These are phyloP conservation scores for Alligator mississippiensis DNA, from an alignment of 2,113 vertebrate genomes.

Conservation along the genomic window DNA sequence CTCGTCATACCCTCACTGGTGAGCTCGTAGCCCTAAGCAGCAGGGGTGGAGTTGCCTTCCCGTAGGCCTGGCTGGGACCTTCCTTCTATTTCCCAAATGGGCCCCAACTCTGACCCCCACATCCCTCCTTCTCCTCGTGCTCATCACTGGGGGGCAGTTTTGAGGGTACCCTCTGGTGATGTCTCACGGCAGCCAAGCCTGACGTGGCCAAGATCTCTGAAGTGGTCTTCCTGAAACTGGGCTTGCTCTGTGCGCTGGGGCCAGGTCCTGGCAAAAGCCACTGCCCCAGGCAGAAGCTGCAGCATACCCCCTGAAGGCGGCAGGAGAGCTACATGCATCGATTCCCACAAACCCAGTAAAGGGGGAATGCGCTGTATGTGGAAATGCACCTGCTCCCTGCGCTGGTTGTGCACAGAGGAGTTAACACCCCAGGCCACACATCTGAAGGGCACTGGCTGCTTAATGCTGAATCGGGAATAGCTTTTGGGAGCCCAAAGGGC, in stretches of 20 bases:
- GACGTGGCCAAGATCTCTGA: background rate
- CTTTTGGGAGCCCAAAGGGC: background rate
- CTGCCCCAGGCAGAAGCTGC: no score
- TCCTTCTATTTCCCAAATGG: background rate
- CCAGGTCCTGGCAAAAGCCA: background rate
- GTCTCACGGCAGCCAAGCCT: background rate
- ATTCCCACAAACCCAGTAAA: background rate
- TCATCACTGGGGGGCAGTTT: background rate
- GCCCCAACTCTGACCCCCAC: background rate
- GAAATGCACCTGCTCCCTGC: background rate
- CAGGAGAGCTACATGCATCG: background rate
- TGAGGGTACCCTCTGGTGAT: background rate
- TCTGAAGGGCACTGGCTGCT: background rate
- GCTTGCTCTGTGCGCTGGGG: background rate
- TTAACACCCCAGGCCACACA: background rate
- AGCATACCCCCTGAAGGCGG: background rate
- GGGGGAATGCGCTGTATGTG: background rate
- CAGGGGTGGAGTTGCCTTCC: no score
- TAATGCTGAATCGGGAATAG: background rate
- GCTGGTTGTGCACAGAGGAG: background rate
- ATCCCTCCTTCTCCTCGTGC: background rate
- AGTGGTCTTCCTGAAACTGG: background rate
- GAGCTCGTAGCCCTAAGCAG: no score
- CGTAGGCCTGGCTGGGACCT: background rate
- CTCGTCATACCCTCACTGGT: no score